A percentile compares a stretch with the other conserved stretches of the same genome.
Conservation (phyloP, 2,888 invertebrate genomes). For the Colletes collaris region DNA sequence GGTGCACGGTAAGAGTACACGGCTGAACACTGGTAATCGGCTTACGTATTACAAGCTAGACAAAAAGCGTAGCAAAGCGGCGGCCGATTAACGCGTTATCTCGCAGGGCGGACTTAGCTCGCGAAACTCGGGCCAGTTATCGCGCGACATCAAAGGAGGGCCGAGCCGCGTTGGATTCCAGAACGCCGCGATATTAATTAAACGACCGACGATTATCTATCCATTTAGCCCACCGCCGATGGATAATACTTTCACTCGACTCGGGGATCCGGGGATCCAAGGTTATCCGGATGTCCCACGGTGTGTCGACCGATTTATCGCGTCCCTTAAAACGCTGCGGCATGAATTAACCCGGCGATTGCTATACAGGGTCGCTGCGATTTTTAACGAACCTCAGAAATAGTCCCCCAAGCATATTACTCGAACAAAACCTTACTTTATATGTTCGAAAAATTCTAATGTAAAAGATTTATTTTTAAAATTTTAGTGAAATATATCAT, state of each 20-base stretch:
- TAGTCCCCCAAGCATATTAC: no score
- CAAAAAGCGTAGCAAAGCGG: constrained; percentile 7
- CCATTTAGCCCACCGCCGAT: constrained; percentile 35
- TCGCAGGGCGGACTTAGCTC: background rate
- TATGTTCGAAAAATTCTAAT: no score
- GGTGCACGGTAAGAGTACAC: no score
- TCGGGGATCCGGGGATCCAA: constrained; percentile 37
- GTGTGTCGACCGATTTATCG: constrained; percentile 56
- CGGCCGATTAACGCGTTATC: constrained; percentile 44
- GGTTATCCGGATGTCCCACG: constrained; percentile 47
- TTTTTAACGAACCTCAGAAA: no score
- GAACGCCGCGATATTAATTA: constrained; percentile 59
- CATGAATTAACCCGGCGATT: constrained; percentile 65
- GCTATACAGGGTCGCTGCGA: constrained; percentile 38
- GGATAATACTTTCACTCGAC: constrained; percentile 24
- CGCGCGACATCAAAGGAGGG: constrained; percentile 43
- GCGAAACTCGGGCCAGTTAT: constrained; percentile 7
- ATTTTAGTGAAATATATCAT: no score
- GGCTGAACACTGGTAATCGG: no score
- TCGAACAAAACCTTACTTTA: no score
- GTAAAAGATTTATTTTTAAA: no score
- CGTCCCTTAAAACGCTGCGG: constrained; percentile 42
- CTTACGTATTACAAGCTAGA: constrained; percentile 25
- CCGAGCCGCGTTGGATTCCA: constrained; percentile 28
- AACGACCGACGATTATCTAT: constrained; percentile 58